These are phyloP conservation scores for Oceanodroma tethys DNA, from an alignment of 2,113 vertebrate genomes.

Conservation along the genomic window DNA sequence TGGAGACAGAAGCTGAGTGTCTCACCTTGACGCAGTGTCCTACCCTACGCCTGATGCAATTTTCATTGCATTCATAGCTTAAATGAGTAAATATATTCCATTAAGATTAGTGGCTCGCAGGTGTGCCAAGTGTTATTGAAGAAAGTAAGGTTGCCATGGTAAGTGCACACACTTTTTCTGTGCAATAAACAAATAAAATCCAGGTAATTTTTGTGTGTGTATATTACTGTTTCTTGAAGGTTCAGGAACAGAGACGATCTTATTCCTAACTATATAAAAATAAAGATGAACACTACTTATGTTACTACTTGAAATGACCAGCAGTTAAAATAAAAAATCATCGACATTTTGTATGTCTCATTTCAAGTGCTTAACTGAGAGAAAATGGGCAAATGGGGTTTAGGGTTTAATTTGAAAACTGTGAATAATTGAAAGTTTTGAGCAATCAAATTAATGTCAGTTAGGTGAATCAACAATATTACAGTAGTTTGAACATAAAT, in stretches of 20 bases:
- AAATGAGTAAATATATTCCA: slow-evolving; percentile 14
- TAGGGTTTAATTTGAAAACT: background rate
- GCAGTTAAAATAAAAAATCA: background rate
- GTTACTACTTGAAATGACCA: background rate
- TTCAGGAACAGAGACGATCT: background rate
- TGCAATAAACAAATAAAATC: background rate
- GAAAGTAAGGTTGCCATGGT: slow-evolving; percentile 25
- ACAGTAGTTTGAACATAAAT: background rate
- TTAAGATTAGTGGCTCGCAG: background rate
- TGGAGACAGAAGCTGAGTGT: background rate
- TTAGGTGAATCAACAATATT: background rate
- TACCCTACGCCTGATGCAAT: background rate
- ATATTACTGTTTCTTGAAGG: background rate
- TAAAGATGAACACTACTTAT: background rate
- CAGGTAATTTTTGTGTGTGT: background rate
- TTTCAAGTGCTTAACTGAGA: background rate
- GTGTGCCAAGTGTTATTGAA: background rate
- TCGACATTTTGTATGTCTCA: background rate
- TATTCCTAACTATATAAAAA: background rate
- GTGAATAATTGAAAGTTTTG: background rate
- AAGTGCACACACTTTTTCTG: background rate
- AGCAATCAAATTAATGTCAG: background rate
- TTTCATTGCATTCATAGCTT: background rate
- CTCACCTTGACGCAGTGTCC: background rate
- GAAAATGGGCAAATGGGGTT: background rate